Evolutionary conservation across 1,140 invertebrate genomes (phyloP), one percentile per base, ranked within the genome.

Genomic region (Rhyzopertha dominica): DNA sequence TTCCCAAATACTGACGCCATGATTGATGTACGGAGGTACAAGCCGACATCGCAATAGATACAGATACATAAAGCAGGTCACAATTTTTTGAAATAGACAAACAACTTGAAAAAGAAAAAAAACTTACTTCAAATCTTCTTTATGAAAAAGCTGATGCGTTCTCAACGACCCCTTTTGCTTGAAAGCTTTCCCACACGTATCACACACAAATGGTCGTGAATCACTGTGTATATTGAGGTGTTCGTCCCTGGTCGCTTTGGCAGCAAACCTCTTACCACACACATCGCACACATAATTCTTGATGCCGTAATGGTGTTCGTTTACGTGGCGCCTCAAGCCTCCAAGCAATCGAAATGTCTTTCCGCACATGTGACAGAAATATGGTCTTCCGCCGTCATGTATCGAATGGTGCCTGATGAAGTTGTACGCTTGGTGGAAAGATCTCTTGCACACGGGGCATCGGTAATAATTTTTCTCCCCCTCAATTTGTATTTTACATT

Each of bases 111-210:
- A 3, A 93, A 94, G 39, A 93, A 69, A 67, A n/a, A n/a, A n/a
- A n/a, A n/a, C n/a, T n/a, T n/a, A n/a, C n/a, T n/a, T 98, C 94
- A 65, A n/a, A n/a, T n/a, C n/a, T n/a, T 99, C 90, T 1, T 92
- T 96, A 67, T 99, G 96, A 4, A 93, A 98, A 55, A 93, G 74
- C 70, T 97, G 94, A 69, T 98, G 95, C 43, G 97, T 96, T 37
- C 97, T 73, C 25, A 99, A 74, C 66, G 56, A 53, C 4, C 51
- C 52, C 14, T 51, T 54, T 20, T 65, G 61, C 24, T 51, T 56
- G 37, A 66, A 66, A 4, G 56, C 38, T 43, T 63, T 14, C 48
- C 66, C 77, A 41, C 80, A 84, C 30, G 74, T 65, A 41, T 82
- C 76, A 51, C 81, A 84, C 10, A 77, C 69, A 47, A 76, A 82